These are phyloP conservation scores for Grantiella picta DNA, from an alignment of 2,113 vertebrate species.

Conservation along the genomic window DNA sequence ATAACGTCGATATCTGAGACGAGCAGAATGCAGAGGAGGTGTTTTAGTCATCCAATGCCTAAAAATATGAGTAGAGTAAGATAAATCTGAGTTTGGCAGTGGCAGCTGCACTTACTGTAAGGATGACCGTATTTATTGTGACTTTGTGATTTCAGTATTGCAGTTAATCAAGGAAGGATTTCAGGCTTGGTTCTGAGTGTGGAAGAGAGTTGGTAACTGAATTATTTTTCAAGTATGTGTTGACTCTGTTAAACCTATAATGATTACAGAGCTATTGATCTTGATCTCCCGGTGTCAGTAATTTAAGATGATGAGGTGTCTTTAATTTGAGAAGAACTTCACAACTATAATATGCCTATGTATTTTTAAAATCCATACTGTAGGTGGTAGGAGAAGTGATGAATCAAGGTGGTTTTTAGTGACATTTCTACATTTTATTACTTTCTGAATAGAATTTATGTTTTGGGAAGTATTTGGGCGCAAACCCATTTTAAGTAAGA, in stretches of 20 bases:
- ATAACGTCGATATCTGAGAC: neutral
- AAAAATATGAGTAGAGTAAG: constrained; percentile 41
- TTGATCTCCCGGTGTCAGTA: neutral
- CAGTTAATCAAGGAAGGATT: neutral
- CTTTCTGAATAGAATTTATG: neutral
- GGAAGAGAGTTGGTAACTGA: neutral
- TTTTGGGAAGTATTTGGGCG: neutral
- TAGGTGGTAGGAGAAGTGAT: neutral
- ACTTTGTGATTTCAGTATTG: constrained; percentile 15
- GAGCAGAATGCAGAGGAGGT: neutral
- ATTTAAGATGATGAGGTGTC: neutral
- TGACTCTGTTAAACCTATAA: neutral
- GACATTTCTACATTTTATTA: neutral
- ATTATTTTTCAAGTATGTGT: neutral
- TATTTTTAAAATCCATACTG: neutral
- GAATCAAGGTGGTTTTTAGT: neutral
- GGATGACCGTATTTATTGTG: constrained; percentile 1
- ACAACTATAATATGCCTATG: neutral
- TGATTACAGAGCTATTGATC: neutral
- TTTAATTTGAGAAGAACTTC: neutral
- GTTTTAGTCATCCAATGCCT: constrained; percentile 30
- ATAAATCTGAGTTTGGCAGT: constrained; percentile 17
- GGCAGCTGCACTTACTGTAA: neutral
- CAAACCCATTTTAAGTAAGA: neutral
- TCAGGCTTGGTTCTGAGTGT: neutral